A percentile compares a stretch with the other conserved stretches of the same genome.
Conservation (phyloP, 1,140 invertebrate genomes). For the Drosophila subpulchrella region DNA sequence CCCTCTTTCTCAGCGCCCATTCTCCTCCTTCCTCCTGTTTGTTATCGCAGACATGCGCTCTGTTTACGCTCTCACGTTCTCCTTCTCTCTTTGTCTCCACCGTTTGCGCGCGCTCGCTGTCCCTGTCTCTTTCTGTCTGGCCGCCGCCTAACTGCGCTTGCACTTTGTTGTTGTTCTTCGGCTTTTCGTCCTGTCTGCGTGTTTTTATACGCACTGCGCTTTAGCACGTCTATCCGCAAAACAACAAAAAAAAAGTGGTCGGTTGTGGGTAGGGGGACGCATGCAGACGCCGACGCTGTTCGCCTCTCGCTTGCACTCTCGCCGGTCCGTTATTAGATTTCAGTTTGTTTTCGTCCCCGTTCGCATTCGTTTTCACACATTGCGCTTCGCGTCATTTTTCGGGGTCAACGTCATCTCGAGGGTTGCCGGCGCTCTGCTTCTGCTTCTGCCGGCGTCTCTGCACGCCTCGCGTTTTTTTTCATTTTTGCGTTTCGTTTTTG, state of each 20-base stretch:
- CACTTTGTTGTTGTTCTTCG: constrained; percentile 39
- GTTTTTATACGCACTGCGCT: constrained; percentile 80
- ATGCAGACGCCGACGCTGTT: constrained; percentile 45
- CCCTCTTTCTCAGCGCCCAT: background rate
- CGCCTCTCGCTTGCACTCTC: constrained; percentile 58
- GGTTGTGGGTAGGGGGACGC: background rate
- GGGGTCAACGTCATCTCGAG: constrained; percentile 82
- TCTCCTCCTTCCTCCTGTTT: constrained; percentile 3
- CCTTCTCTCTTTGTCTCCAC: constrained; percentile 28
- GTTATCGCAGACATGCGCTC: constrained; percentile 64
- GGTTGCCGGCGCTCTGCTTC: constrained; percentile 56
- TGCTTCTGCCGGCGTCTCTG: constrained; percentile 29
- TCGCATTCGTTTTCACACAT: constrained; percentile 79
- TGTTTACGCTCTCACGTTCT: constrained; percentile 17
- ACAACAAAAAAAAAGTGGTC: constrained; percentile 41
- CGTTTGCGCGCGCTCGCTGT: background rate
- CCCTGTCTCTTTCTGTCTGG: constrained; percentile 42
- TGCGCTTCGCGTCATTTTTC: constrained; percentile 80
- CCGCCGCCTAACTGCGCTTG: constrained; percentile 50
- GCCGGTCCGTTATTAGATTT: constrained; percentile 72
- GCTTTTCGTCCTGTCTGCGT: constrained; percentile 68
- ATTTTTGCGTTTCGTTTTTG: constrained; percentile 29
- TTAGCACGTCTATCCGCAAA: constrained; percentile 73
- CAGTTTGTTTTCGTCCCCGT: constrained; percentile 80
- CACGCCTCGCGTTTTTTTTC: constrained; percentile 50